A percentile compares a stretch with the other conserved stretches of the same genome.
Conservation (phyloP, 2,888 invertebrate genomes). For the Carpatolechia fugitivella region DNA sequence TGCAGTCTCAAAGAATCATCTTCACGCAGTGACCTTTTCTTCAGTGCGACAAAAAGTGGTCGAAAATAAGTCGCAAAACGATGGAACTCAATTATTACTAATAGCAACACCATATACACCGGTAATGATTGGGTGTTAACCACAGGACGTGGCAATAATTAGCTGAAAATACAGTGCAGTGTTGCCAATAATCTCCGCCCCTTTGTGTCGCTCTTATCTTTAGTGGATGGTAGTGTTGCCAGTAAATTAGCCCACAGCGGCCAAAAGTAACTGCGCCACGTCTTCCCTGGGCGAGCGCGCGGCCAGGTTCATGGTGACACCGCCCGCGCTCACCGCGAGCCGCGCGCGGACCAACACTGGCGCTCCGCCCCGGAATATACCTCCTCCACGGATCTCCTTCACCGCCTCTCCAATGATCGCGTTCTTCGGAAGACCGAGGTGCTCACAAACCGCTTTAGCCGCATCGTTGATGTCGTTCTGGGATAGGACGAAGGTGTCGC, state of each 20-base stretch:
- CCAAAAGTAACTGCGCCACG: constrained; percentile 91
- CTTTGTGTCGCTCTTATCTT: background rate
- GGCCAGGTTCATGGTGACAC: constrained; percentile 96
- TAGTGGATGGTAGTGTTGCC: too few species aligned
- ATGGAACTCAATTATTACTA: too few species aligned
- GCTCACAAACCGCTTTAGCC: constrained; percentile 63
- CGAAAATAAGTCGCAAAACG: too few species aligned
- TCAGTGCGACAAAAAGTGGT: too few species aligned
- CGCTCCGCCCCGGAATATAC: constrained; percentile 93
- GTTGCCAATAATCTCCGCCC: too few species aligned
- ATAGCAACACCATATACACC: too few species aligned
- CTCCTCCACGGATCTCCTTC: constrained; percentile 74
- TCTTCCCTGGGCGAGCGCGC: constrained; percentile 92
- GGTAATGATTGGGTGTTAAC: too few species aligned
- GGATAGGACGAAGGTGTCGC: constrained; percentile 95
- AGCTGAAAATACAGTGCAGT: too few species aligned
- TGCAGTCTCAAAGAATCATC: too few species aligned
- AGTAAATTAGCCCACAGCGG: constrained; percentile 87
- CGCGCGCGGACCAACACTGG: constrained; percentile 94
- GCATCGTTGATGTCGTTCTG: constrained; percentile 61
- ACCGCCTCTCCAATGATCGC: constrained; percentile 62
- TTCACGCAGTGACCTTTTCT: too few species aligned
- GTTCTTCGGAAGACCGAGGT: constrained; percentile 54
- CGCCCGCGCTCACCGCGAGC: constrained; percentile 83
- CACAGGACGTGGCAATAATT: too few species aligned